Base-by-base conservation (phyloP, 30 jellyfish, hydroid and myxozoan genomes). In the Phacellophora camtschatica region DNA sequence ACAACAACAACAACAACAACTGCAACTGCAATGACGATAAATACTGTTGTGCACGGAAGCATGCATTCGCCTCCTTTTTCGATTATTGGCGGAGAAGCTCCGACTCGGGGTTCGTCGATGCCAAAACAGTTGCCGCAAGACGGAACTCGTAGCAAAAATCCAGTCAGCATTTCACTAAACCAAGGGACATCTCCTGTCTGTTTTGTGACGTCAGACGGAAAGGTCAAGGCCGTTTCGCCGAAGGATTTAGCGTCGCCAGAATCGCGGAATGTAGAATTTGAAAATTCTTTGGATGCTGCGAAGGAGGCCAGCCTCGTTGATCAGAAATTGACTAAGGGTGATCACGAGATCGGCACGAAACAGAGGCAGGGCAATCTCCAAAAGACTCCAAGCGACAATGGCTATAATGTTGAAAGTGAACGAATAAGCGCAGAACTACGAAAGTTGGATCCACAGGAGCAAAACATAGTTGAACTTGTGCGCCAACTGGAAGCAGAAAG, bases 181-280 rank as follows among this genome's bases (percentile, higher is more conserved):
- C 81, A 66, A 66, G 25, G 37, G 16, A n/a, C 81, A 13, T 23
- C 61, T 22, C 16, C 77, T 3, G 82, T 78, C 29, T 78, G 90
- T 41, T 23, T 78, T 29, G 90, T 78, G 29, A 61, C 90, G 1
- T 66, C 90, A 30, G 90, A 63, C 41, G 90, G 90, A 6, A 78
- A 61, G 33, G 81, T 78, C 54, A 78, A 78, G 23, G 90, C 90
- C 5, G 82, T 78, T 22, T 59, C 90, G 9, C 90, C 90, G 15
- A 36, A 28, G 18, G 90, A 78, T 31, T 10, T 66, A 23, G 8
- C 37, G 16, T 41, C 35, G 2, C 43, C 87, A 9, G 19, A 13
- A 64, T 25, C 12, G 11, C 13, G 32, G 22, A 16, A 50, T 23
- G 51, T 19, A 30, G 12, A 16, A 50, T 62, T 30, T 30, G 37